Conservation (phyloP, 1,140 invertebrate genomes). For the Portunus trituberculatus region DNA sequence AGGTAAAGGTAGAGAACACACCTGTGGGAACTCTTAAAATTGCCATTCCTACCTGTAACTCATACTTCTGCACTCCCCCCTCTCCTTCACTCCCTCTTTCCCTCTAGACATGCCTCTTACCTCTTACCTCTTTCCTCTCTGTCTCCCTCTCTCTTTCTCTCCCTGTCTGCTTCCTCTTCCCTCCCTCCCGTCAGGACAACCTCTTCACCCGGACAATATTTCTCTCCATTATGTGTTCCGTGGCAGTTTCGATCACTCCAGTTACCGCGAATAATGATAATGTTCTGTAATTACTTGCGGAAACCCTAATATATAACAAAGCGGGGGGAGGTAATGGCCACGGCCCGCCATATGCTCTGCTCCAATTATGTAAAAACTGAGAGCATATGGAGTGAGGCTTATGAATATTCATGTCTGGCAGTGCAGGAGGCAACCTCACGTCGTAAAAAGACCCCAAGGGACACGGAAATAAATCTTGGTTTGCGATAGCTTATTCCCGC, state of each 20-base stretch:
- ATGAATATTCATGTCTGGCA: background rate
- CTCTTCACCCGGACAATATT: constrained; percentile 10
- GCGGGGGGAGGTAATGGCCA: background rate
- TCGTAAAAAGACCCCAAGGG: background rate
- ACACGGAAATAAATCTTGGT: background rate
- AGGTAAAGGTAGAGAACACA: background rate
- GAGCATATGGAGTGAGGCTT: background rate
- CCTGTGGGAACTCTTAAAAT: background rate
- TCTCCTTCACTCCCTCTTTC: background rate
- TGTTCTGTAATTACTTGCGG: constrained; percentile 21
- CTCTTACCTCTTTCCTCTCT: background rate
- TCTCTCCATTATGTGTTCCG: background rate
- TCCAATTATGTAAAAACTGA: constrained; percentile 2
- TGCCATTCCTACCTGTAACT: background rate
- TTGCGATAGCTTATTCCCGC: background rate
- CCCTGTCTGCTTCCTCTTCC: background rate
- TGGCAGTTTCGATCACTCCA: constrained; percentile 10
- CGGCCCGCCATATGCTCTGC: background rate
- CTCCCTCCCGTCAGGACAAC: background rate
- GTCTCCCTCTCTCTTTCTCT: constrained; percentile 13
- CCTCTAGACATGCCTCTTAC: background rate
- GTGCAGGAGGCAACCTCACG: background rate
- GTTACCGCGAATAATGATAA: constrained; percentile 22
- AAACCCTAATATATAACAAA: background rate
- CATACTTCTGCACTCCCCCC: background rate